Base-by-base conservation (phyloP, 2,888 invertebrate species). In the Galeruca laticollis region DNA sequence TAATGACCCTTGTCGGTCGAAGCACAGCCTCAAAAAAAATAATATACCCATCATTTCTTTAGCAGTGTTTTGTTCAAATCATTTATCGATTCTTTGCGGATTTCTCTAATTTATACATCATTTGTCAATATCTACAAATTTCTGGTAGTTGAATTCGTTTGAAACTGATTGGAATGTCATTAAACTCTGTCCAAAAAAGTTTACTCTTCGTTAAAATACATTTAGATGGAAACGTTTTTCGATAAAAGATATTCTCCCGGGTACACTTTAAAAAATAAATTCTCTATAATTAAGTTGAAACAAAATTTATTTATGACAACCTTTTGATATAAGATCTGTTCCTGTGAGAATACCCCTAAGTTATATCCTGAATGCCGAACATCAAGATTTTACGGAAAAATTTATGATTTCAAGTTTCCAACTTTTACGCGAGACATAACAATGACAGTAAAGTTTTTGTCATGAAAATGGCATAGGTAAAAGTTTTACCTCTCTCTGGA, bases 241-340 rank as follows among this genome's bases (percentile, higher is more conserved):
- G 1, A 26, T 26, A 26, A 26, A 26, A 6, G 6, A 1, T 5
- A 40, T n/a, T 40, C 40, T 40, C n/a, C 37, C 4, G 37, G 13
- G 13, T 40, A n/a, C 15, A 15, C 15, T 15, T 47, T 47, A 0
- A 47, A 5, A 15, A 18, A 47, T 9, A 47, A 69, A 74, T 73
- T 74, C 73, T 72, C 73, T 73, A 74, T 74, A 76, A 76, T 75
- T 73, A 74, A 74, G 74, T 76, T 74, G 63, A 70, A 63, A 70
- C 75, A 76, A 76, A 74, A 74, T 76, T 74, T 76, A 74, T 76
- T 74, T 74, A 74, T 70, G 74, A 70, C 70, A 73, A 57, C 64
- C 57, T 59, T 68, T 54, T 60, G 43, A 60, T 60, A 68, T 60
- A 52, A 71, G 64, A 68, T 68, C 64, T 64, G 51, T 54, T 68